Conservation (phyloP, 2,797 vertebrate species). For the Eulemur coronatus region DNA sequence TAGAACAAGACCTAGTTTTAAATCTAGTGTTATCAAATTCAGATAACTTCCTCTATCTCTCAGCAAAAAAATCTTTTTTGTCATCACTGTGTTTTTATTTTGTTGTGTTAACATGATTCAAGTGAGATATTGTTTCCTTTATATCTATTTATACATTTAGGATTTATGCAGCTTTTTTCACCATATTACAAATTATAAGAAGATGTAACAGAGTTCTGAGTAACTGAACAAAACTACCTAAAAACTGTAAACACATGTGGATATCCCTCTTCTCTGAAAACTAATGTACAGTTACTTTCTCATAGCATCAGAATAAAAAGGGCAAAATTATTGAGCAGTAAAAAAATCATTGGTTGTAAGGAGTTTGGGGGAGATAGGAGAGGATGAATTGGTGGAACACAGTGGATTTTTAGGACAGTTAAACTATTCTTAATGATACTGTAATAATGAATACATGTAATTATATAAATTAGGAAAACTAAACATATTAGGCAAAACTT, state of each 20-base stretch:
- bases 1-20: background rate
- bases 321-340: too few species aligned
- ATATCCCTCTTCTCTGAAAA: background rate
- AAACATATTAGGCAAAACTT: too few species aligned
- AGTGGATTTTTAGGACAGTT: too few species aligned
- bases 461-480: too few species aligned
- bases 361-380: too few species aligned
- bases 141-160: background rate
- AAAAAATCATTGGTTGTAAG: too few species aligned
- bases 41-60: background rate
- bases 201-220: background rate
- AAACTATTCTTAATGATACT: too few species aligned
- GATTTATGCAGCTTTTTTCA: background rate
- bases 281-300: background rate
- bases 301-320: background rate
- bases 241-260: background rate
- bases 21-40: background rate
- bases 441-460: too few species aligned
- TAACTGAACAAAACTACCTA: background rate
- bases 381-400: too few species aligned
- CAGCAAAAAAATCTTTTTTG: background rate
- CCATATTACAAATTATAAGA: background rate
- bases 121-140: background rate
- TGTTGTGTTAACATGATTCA: background rate
- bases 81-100: background rate